Percentiles rank a stretch among this genome's conserved stretches.
These are phyloP conservation scores for Grus americana DNA, from an alignment of 2,113 vertebrate genomes.

Conservation along the genomic window DNA sequence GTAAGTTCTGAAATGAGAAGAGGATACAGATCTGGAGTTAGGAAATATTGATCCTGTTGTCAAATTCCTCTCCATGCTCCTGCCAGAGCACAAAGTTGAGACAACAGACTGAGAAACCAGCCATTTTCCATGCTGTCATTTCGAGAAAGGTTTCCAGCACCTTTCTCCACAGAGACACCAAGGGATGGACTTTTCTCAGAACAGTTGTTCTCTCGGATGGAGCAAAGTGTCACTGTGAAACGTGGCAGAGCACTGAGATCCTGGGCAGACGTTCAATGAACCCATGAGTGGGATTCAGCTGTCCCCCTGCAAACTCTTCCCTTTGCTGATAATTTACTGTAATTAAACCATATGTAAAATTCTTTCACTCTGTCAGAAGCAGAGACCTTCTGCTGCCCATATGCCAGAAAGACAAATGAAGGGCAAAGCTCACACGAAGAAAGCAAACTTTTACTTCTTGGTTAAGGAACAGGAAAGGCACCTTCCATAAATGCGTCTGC, in stretches of 20 bases:
- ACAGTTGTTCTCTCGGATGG: not conserved
- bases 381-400: conserved; percentile 64
- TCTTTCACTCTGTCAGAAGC: conserved; percentile 33
- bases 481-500: not conserved
- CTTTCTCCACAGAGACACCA: too few relatives aligned
- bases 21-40: not conserved
- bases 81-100: not conserved
- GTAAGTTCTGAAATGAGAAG: not conserved
- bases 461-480: not conserved
- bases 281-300: conserved; percentile 21
- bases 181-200: not conserved
- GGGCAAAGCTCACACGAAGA: conserved; percentile 20
- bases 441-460: conserved; percentile 1
- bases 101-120: not conserved
- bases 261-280: not conserved
- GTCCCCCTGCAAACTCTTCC: conserved; percentile 24
- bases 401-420: conserved; percentile 66
- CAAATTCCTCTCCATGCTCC: not conserved
- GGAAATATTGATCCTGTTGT: not conserved
- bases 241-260: not conserved
- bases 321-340: conserved; percentile 36
- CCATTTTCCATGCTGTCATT: not conserved
- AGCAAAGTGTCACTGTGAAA: not conserved
- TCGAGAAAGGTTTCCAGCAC: not conserved
- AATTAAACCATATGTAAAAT: conserved; percentile 62